Evolutionary conservation across 2,797 vertebrate genomes (phyloP).

Genomic region (Notolabrus celidotus): DNA sequence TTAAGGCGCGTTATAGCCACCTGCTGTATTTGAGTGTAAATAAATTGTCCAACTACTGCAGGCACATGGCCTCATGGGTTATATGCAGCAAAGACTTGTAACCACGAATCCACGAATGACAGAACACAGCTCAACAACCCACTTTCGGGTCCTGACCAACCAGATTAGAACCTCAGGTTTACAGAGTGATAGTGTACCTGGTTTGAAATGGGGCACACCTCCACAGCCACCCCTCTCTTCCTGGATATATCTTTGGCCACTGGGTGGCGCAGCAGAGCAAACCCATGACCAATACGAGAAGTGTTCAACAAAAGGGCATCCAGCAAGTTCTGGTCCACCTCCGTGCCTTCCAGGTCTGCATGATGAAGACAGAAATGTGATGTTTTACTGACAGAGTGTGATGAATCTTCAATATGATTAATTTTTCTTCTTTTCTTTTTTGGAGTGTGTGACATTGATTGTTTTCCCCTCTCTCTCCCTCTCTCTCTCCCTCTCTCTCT

Average conservation of each 20-base stretch:
- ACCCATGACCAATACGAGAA: slow-evolving; percentile 93
- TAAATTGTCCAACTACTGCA: too few species aligned
- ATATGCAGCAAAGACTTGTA: too few species aligned
- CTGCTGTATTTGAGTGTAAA: too few species aligned
- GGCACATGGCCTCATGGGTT: too few species aligned
- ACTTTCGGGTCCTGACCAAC: too few species aligned
- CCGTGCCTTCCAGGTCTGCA: slow-evolving; percentile 74
- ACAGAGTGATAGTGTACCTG: slow-evolving; percentile 81
- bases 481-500: too few species aligned
- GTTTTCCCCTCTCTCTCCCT: too few species aligned
- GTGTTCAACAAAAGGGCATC: slow-evolving; percentile 93
- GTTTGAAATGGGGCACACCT: slow-evolving; percentile 95
- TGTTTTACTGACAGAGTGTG: neutral
- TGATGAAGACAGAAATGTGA: neutral
- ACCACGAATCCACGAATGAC: too few species aligned
- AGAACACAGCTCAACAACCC: too few species aligned
- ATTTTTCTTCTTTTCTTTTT: too few species aligned
- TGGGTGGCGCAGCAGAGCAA: slow-evolving; percentile 89
- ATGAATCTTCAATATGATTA: neutral
- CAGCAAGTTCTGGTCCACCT: slow-evolving; percentile 87
- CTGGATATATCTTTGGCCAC: slow-evolving; percentile 83
- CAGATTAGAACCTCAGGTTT: neutral
- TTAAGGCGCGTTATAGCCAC: too few species aligned
- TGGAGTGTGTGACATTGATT: too few species aligned
- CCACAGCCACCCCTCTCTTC: slow-evolving; percentile 87